Percentiles rank a stretch among this genome's conserved stretches.
Evolutionary conservation across 1,140 invertebrate genomes (phyloP).

Genomic region (Hylyphantes graminicola): DNA sequence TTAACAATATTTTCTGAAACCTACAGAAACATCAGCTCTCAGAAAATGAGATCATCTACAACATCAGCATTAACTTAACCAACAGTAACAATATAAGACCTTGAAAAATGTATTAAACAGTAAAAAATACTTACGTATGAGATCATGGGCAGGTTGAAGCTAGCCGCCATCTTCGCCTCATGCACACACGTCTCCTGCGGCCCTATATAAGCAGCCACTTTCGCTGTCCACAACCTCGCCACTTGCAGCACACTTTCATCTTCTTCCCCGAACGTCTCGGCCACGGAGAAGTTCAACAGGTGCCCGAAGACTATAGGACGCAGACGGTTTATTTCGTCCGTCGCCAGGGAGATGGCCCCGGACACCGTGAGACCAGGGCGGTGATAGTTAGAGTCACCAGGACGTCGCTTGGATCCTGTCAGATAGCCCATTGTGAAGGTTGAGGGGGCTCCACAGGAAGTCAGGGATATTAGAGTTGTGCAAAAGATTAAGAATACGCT

Average conservation of each 20-base stretch:
- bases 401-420: conserved; percentile 78
- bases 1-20: too few species aligned
- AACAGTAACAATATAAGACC: too few species aligned
- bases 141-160: conserved; percentile 86
- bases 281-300: conserved; percentile 81
- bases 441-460: too few species aligned
- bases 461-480: too few species aligned
- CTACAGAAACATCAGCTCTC: too few species aligned
- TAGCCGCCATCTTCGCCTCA: conserved; percentile 92
- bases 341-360: conserved; percentile 86
- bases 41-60: too few species aligned
- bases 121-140: conserved; percentile 73
- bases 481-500: too few species aligned
- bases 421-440: conserved; percentile 68
- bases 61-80: too few species aligned
- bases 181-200: conserved; percentile 95
- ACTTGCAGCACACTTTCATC: conserved; percentile 85
- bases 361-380: conserved; percentile 80
- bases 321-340: conserved; percentile 66
- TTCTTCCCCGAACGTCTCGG: conserved; percentile 93
- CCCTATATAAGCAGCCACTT: conserved; percentile 90
- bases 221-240: conserved; percentile 84
- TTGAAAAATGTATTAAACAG: too few species aligned
- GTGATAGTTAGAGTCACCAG: conserved; percentile 80
- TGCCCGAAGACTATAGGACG: conserved; percentile 67